Evolutionary conservation across 2,113 vertebrate genomes (phyloP).

Genomic region (Athene noctua): DNA sequence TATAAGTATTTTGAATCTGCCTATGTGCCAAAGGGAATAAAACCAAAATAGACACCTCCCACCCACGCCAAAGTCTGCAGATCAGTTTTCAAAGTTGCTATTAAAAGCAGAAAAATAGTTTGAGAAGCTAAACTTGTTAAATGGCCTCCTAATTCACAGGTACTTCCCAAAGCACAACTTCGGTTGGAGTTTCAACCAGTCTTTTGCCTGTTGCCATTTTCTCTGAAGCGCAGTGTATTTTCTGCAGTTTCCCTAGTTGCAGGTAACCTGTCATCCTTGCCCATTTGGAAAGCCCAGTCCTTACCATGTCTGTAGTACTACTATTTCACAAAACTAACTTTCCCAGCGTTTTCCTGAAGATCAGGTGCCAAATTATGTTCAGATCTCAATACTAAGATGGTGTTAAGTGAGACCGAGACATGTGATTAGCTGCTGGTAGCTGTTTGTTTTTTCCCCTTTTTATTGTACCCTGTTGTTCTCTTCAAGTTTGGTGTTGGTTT

Average conservation of each 20-base stretch:
- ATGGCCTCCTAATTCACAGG: background rate
- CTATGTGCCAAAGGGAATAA: background rate
- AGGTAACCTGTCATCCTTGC: background rate
- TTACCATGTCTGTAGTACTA: background rate
- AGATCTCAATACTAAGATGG: background rate
- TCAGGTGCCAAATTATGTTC: background rate
- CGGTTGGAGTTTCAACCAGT: background rate
- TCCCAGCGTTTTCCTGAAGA: background rate
- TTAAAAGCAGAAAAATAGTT: background rate
- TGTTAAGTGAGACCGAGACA: background rate
- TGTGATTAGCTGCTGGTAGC: background rate
- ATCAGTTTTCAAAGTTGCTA: background rate
- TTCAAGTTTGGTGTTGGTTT: background rate
- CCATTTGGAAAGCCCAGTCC: background rate
- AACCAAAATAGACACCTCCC: accelerated
- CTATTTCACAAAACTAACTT: background rate
- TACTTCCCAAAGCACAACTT: too few species aligned
- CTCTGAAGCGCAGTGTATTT: background rate
- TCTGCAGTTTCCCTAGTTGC: background rate
- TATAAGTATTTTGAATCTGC: background rate
- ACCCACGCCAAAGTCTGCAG: background rate
- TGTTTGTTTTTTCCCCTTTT: background rate
- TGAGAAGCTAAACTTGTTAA: background rate
- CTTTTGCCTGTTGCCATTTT: background rate
- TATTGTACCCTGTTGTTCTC: background rate